These are phyloP conservation scores for Meriones unguiculatus DNA, from an alignment of 2,113 vertebrate genomes.

Conservation along the genomic window DNA sequence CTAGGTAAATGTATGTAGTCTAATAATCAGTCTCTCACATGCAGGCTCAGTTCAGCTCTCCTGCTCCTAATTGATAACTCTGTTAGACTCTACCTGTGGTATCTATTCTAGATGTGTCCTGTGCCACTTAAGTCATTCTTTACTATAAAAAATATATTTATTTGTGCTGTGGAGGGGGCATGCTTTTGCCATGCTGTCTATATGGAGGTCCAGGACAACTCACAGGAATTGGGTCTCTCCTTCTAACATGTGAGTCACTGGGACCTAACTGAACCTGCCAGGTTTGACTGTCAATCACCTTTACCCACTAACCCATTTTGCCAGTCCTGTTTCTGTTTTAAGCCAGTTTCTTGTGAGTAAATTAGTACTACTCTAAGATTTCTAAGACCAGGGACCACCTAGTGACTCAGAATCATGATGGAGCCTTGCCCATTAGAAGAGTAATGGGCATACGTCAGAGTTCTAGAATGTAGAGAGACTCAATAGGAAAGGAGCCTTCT, in stretches of 20 bases:
- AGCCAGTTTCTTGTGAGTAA: background rate
- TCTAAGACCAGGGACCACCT: background rate
- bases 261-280: background rate
- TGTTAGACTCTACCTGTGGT: background rate
- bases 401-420: background rate
- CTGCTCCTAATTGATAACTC: background rate
- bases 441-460: background rate
- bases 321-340: background rate
- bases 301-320: background rate
- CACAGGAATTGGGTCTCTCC: background rate
- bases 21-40: background rate
- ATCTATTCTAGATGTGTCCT: background rate
- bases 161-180: background rate
- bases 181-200: background rate
- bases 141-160: background rate
- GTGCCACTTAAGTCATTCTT: background rate
- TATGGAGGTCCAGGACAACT: background rate
- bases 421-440: background rate
- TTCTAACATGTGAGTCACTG: background rate
- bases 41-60: background rate
- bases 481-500: background rate
- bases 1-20: background rate
- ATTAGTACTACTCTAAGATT: background rate
- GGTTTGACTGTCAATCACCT: background rate
- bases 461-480: slow-evolving; percentile 39